Conservation (phyloP, 2,888 invertebrate species). For the Morpho achilles region DNA sequence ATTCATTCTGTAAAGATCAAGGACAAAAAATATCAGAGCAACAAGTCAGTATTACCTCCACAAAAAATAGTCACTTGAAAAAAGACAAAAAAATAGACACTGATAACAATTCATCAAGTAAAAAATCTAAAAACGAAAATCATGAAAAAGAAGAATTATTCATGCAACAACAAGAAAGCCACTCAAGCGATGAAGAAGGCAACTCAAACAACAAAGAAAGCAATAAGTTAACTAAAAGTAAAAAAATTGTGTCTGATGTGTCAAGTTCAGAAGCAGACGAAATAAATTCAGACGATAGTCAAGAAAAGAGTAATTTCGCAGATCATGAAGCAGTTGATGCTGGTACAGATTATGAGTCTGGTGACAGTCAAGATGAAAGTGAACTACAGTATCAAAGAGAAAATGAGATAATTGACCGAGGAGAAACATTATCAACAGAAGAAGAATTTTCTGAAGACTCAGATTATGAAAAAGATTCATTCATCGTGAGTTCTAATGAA, state of each 20-base stretch:
- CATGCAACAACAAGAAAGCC: neutral
- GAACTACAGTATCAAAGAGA: constrained; percentile 67
- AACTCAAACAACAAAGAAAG: neutral
- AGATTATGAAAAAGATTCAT: constrained; percentile 75
- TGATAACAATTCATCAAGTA: constrained; percentile 3
- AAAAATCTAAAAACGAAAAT: constrained; percentile 25
- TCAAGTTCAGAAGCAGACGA: constrained; percentile 17
- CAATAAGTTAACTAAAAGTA: constrained; percentile 1
- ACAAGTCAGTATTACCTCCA: no score
- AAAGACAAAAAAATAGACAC: constrained; percentile 18
- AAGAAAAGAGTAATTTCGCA: constrained; percentile 39
- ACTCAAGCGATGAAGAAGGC: constrained; percentile 3
- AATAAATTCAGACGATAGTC: constrained; percentile 27
- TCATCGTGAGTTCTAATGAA: constrained; percentile 72
- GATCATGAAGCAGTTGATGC: constrained; percentile 63
- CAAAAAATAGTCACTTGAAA: no score
- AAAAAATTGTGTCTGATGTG: neutral
- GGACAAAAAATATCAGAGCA: no score
- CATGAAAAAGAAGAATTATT: constrained; percentile 10
- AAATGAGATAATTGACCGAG: constrained; percentile 70
- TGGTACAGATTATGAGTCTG: constrained; percentile 65
- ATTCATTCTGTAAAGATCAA: constrained; percentile 9
- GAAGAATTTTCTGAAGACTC: constrained; percentile 61
- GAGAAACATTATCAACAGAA: constrained; percentile 74
- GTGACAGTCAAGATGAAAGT: constrained; percentile 70